A percentile compares a stretch with the other conserved stretches of the same genome.
These are phyloP conservation scores for Lanistes nyassanus DNA, from an alignment of 1,140 invertebrate species.

Conservation along the genomic window DNA sequence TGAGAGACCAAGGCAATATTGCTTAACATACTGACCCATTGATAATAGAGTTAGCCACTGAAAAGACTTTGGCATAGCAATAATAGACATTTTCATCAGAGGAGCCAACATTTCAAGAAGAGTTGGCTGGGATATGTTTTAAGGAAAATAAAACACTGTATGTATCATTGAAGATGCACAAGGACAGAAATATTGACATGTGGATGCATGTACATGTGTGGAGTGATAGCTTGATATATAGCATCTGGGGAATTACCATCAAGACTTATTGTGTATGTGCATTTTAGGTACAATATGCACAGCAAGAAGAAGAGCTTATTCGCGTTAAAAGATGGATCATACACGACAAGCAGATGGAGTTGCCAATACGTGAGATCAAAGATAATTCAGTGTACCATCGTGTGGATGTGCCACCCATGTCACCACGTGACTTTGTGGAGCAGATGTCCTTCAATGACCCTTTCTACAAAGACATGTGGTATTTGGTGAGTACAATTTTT, in stretches of 20 bases:
- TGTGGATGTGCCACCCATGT: constrained; percentile 14
- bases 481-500: constrained; percentile 60
- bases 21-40: too few species aligned
- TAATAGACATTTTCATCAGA: too few species aligned
- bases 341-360: constrained; percentile 57
- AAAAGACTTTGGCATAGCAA: too few species aligned
- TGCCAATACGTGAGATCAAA: constrained; percentile 44
- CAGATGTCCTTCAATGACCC: constrained; percentile 61
- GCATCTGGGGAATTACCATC: not conserved
- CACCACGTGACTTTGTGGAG: constrained; percentile 28
- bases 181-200: not conserved
- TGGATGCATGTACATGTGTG: not conserved
- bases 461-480: constrained; percentile 66
- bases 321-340: constrained; percentile 54
- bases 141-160: too few species aligned
- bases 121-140: too few species aligned
- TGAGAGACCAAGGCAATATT: too few species aligned
- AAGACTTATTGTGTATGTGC: not conserved
- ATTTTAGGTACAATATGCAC: constrained; percentile 51
- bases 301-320: constrained; percentile 51
- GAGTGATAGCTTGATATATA: not conserved
- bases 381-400: constrained; percentile 50
- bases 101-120: too few species aligned
- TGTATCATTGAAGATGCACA: not conserved
- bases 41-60: too few species aligned